Base-by-base conservation (phyloP, 2,797 vertebrate species). In the Onychomys torridus region DNA sequence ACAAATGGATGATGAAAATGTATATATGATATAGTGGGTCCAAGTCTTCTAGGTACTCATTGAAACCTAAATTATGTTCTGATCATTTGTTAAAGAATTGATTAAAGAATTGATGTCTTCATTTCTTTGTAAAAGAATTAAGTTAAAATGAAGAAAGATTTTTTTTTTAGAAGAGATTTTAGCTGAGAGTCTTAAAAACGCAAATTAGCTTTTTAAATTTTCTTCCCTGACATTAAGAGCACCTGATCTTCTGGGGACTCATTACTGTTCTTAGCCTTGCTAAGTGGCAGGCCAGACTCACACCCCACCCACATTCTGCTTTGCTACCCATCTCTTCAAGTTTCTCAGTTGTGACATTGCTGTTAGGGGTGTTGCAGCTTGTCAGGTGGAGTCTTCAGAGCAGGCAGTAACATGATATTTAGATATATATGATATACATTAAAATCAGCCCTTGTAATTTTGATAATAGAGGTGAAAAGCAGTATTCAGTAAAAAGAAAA, bases 121-220 rank as follows among this genome's bases (percentile, higher is more conserved):
- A 83, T 83, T 75, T 85, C 14, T 34, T 59, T 6, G 65, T 90
- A 94, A 34, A 91, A 79, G 65, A 85, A 77, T 43, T 82, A 93
- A 73, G 13, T 92, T 96, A 83, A 96, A 93, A 71, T 63, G 23
- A 78, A 91, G 29, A 12, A 73, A 34, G 2, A 95, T 94, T 96
- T 95, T 67, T 52, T 55, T 55, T 55, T 77, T 95, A 63, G 46
- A 95, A 94, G 87, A 94, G 25, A 79, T 34, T 95, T 95, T 82
- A 49, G 27, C 8, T 91, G 49, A 87, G 95, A 93, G 55, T 29
- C 32, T 87, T 89, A 92, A 71, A 76, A 29, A 86, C 92, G 8
- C 37, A 90, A 94, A 90, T 63, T 52, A 85, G 3, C 13, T 37
- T 65, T 82, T 94, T 32, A 81, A 81, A 55, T 14, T 40, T 78